Evolutionary conservation across 2,888 invertebrate genomes (phyloP).

Genomic region (Atrina japonica): DNA sequence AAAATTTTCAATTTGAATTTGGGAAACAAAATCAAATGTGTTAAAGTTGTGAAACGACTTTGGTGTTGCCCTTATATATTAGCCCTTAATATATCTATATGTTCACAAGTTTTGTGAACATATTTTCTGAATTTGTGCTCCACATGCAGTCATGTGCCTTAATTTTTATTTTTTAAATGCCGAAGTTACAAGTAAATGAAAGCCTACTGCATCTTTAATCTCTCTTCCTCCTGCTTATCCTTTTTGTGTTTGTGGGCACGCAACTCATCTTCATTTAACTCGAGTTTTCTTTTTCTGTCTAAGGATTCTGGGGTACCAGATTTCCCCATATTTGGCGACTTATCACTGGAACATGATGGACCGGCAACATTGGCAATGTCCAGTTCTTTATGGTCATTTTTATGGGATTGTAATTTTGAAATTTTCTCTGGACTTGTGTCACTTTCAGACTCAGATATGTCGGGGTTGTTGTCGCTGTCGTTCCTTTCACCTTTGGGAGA

Average conservation of each 20-base stretch:
- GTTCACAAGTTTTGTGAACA: no score
- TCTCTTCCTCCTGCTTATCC: slow-evolving; percentile 93
- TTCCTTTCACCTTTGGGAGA: no score
- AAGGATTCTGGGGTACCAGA: slow-evolving; percentile 39
- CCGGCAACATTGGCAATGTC: slow-evolving; percentile 5
- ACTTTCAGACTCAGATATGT: slow-evolving; percentile 30
- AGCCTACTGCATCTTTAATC: slow-evolving; percentile 97
- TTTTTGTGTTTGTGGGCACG: slow-evolving; percentile 57
- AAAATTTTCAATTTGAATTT: no score
- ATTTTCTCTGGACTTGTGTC: slow-evolving; percentile 53
- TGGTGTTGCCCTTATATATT: no score
- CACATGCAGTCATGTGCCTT: no score
- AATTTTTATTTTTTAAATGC: no score
- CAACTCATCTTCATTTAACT: slow-evolving; percentile 61
- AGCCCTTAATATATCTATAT: no score
- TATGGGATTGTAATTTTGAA: neutral
- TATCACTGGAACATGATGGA: slow-evolving; percentile 21
- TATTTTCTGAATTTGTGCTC: no score
- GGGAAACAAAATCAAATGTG: no score
- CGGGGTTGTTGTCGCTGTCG: neutral
- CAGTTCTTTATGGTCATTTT: neutral
- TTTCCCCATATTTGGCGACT: no score
- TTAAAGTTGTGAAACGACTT: no score
- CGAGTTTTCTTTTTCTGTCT: slow-evolving; percentile 67
- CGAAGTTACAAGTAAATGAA: no score